These are phyloP conservation scores for Colossoma macropomum DNA, from an alignment of 2,113 vertebrate species.

Conservation along the genomic window DNA sequence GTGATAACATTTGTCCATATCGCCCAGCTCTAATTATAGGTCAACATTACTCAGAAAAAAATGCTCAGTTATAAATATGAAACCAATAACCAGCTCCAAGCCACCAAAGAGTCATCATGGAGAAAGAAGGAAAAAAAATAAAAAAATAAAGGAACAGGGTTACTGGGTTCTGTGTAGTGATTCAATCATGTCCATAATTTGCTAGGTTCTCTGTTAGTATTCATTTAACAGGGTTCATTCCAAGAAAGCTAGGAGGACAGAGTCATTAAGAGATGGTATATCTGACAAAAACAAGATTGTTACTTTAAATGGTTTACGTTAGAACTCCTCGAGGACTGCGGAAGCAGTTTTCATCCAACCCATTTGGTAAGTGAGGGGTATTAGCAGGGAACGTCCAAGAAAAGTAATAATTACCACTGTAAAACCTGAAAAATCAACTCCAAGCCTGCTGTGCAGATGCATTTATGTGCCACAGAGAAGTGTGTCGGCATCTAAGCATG, in stretches of 20 bases:
- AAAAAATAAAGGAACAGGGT: constrained; percentile 36
- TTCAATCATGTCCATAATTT: constrained; percentile 56
- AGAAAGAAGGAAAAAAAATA: not conserved
- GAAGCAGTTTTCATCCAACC: constrained; percentile 55
- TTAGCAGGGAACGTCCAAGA: constrained; percentile 35
- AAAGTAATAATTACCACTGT: constrained; percentile 2
- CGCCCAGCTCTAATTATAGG: no score
- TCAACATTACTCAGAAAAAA: constrained; percentile 49
- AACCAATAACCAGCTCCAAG: constrained; percentile 47
- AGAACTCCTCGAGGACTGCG: constrained; percentile 59
- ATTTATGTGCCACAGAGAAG: constrained; percentile 70
- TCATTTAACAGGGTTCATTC: constrained; percentile 59
- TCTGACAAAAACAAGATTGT: constrained; percentile 22
- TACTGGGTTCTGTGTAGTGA: constrained; percentile 55
- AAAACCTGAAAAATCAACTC: constrained; percentile 46
- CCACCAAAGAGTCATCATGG: constrained; percentile 41
- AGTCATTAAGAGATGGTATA: constrained; percentile 40
- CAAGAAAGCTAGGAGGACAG: constrained; percentile 50
- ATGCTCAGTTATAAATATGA: constrained; percentile 36
- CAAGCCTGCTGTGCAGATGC: constrained; percentile 68
- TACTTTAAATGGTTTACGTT: constrained; percentile 52
- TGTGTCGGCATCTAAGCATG: constrained; percentile 74
- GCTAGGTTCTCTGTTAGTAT: constrained; percentile 71
- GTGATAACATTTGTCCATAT: no score
- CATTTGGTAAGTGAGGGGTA: constrained; percentile 21